Conservation (phyloP, 64 coral and sea anemone species). For the Montipora cactus region DNA sequence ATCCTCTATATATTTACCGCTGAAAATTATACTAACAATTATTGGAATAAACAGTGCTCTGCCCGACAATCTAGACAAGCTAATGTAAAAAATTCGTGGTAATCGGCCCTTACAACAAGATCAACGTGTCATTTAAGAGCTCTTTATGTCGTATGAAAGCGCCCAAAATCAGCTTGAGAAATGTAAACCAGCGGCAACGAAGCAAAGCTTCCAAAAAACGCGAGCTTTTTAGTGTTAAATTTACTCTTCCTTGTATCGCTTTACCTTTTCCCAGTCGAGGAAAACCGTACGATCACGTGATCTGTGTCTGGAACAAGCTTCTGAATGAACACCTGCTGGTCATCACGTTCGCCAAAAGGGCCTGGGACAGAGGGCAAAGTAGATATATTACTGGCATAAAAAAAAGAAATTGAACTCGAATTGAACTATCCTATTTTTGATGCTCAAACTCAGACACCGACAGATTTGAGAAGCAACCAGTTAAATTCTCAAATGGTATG, state of each 20-base stretch:
- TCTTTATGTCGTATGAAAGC: no score
- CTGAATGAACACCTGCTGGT: constrained; percentile 98
- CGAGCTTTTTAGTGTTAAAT: neutral
- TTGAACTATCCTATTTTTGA: no score
- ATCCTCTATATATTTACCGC: no score
- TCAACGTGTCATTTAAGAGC: no score
- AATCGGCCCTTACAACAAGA: no score
- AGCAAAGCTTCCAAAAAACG: no score
- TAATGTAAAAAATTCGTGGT: neutral
- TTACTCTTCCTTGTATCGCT: neutral
- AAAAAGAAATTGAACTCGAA: neutral
- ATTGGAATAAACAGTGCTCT: neutral
- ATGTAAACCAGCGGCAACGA: no score
- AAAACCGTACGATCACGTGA: constrained; percentile 89
- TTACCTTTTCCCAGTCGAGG: constrained; percentile 95
- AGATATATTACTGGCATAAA: neutral
- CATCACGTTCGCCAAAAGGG: constrained; percentile 97
- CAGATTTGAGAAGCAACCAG: no score
- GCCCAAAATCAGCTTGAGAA: no score
- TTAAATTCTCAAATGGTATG: no score
- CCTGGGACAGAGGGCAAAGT: constrained; percentile 45
- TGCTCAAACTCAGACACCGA: no score
- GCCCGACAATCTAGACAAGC: neutral
- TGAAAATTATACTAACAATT: no score
- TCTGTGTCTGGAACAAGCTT: constrained; percentile 98